phyloP scores from a whole-genome alignment of 2,113 vertebrate species.

The Urocolius indicus region DNA sequence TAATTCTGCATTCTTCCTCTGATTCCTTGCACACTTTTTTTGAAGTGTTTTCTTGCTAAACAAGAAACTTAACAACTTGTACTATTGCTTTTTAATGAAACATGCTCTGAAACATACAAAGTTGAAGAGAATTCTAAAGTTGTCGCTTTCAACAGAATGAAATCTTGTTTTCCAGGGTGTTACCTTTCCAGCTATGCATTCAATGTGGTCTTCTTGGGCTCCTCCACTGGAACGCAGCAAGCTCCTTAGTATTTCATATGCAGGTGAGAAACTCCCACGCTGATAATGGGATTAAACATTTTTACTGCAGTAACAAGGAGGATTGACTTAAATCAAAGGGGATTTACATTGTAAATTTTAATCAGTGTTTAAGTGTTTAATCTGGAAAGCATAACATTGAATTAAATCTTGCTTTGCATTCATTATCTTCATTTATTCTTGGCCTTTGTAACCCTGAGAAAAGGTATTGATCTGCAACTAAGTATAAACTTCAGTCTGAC shows the following conservation, averaged over 20 bases:
- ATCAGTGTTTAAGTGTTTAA: slow-evolving; percentile 31
- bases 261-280: slow-evolving; percentile 81
- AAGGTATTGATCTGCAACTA: background rate
- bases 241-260: slow-evolving; percentile 93
- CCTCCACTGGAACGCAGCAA: slow-evolving; percentile 96
- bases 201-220: slow-evolving; percentile 97
- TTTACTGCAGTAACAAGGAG: slow-evolving; percentile 1
- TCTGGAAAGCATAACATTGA: background rate
- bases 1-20: background rate
- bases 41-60: background rate
- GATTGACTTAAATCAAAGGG: slow-evolving; percentile 48
- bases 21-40: background rate
- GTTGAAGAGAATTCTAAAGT: background rate
- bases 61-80: background rate
- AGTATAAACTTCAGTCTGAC: background rate
- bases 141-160: background rate
- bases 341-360: slow-evolving; percentile 39
- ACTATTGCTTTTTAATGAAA: background rate
- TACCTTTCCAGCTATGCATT: slow-evolving; percentile 96
- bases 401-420: slow-evolving; percentile 12
- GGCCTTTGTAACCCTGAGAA: background rate
- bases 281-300: slow-evolving; percentile 41
- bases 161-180: slow-evolving; percentile 85
- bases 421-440: background rate
- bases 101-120: background rate